Base-by-base conservation (phyloP, 2,113 vertebrate genomes). In the Cygnus buccinator region DNA sequence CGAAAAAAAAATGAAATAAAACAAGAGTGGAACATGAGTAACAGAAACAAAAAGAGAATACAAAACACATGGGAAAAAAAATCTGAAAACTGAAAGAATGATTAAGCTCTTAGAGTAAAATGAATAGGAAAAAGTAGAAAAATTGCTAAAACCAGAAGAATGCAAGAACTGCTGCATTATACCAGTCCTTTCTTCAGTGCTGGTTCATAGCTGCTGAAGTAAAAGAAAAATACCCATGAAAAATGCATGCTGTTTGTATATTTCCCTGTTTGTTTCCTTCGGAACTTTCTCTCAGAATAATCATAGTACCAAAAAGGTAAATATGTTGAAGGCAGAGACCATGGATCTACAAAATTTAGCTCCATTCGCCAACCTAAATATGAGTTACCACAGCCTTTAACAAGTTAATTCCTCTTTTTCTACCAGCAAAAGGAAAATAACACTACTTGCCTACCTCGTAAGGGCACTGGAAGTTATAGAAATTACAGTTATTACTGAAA, bases 151-250 rank as follows among this genome's bases (percentile, higher is more conserved):
- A 93, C 6, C 37, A 73, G 59, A 91, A 76, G 31, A 52, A 77
- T 61, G 55, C 78, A 93, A 86, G 59, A 95, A 73, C 31, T 66
- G 50, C 78, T 93, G 46, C n/a, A 46, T 19, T 58, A 61, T 76
- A 62, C 20, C 31, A 48, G 26, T 61, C 65, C 6, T 74, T 73
- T 65, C n/a, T 93, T 85, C 67, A 70, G 46, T 8, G 55, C 35
- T 73, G n/a, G 65, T 12, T 73, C 39, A 58, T 85, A 73, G 63
- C 63, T 66, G 44, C 82, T 73, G 63, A 35, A 88, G 63, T 67
- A 41, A 55, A 95, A 94, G 71, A 78, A 94, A 95, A 95, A 91
- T 65, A 85, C 55, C 82, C 16, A 94, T 90, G 75, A 95, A 91
- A 96, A 95, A 95, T 88, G 72, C 35, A 90, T 92, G 62, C 23